Evolutionary conservation across 1,140 invertebrate species (phyloP), one percentile per base, ranked within the genome.

Genomic region (Lucilia cuprina): DNA sequence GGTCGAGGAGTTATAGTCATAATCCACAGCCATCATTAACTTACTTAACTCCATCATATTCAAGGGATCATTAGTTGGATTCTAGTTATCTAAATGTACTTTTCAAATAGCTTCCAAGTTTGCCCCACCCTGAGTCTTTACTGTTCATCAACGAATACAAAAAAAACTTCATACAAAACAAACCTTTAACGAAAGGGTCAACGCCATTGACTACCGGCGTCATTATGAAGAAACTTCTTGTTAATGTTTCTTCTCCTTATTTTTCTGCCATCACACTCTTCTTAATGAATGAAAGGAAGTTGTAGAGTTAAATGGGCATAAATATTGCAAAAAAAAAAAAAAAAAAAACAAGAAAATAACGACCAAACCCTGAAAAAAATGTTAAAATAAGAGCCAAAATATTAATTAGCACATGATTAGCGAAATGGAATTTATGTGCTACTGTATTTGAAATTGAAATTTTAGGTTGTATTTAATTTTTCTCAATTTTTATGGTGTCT

Each of bases 351-450:
- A n/a, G n/a, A n/a, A n/a, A n/a, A n/a, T n/a, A n/a, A 77, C 35
- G 41, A 5, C 41, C 13, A n/a, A 1, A 47, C 17, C 35, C 19
- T 19, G 35, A 41, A 41, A 41, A 78, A 34, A 74, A 35, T 17
- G 10, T 19, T 7, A 77, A 77, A 77, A 35, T 35, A 50, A 21
- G 41, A 80, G 8, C 77, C 41, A 19, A 60, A 82, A 82, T 70
- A 70, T 82, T 65, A 65, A 82, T 65, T 82, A 82, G 49, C 60
- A 65, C 60, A 65, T 82, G 82, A 82, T 84, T 84, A 84, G 84
- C 82, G 65, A 82, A 82, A 84, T 84, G 84, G 84, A 84, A 84
- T 84, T 84, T 83, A 21, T 55, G 84, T 74, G 84, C 84, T 84
- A 82, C 84, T 50, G 84, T 34, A 83, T 82, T 83, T 70, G 19